Base-by-base conservation (phyloP, 2,797 vertebrate species). In the Microctenopoma stevenorrisi region DNA sequence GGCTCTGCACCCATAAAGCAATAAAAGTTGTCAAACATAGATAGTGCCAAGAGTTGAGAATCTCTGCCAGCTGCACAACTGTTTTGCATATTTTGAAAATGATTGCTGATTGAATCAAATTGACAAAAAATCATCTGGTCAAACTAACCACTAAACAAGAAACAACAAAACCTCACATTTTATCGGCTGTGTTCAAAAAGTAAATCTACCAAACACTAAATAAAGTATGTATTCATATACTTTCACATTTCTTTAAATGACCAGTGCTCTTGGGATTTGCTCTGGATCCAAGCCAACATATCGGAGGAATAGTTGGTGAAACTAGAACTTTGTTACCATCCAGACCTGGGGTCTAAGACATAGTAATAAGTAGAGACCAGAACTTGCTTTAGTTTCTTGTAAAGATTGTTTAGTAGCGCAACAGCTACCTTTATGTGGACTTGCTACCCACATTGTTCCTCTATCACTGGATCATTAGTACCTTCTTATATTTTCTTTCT, bases 401-500 rank as follows among this genome's bases (percentile, higher is more conserved):
- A 6, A 4, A 33, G 30, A 33, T 33, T 33, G 5, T 33, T 33
- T 33, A 33, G 5, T 33, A 33, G 30, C 35, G 33, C 30, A 42
- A 13, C 15, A 53, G 22, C 4, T 3, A 40, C 5, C 12, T 2
- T 42, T 56, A 30, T 18, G 16, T 60, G 9, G 58, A 63, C 50
- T 47, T 22, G 11, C 42, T 18, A 3, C 38, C 5, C 30, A 33
- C 30, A 33, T 33, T 33, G 30, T 25, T 18, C 18, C 7, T 63
- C 30, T 16, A 16, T 33, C 16, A 14, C 15, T 51, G n/a, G 30
- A 33, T 33, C 30, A 33, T 22, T 22, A 64, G 46, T 64, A 8
- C 30, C 26, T 43, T 66, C 16, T 44, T 14, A 26, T 28, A 74
- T 83, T 79, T 66, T 60, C 64, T 77, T 40, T 59, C 57, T 80